Conservation (phyloP, 2,797 vertebrate genomes). For the Sebastes alutus region DNA sequence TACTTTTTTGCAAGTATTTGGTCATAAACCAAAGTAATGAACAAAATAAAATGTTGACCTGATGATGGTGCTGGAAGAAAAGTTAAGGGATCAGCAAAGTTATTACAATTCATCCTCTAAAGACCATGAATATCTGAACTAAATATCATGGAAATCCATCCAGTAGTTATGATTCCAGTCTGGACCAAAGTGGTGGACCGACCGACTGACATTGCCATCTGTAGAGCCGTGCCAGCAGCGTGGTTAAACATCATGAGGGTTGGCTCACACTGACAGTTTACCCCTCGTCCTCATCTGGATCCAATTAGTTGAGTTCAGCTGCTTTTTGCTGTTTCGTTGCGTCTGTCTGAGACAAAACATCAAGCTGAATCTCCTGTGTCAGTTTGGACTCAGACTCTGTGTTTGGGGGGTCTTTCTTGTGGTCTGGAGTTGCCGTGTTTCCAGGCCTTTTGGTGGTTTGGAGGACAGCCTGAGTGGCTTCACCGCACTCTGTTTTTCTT, state of each 20-base stretch:
- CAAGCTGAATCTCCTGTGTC: slow-evolving; percentile 46
- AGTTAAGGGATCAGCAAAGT: background rate
- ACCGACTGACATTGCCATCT: background rate
- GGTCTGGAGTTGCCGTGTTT: slow-evolving; percentile 44
- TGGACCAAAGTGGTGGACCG: background rate
- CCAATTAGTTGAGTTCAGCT: slow-evolving; percentile 44
- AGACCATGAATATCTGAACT: background rate
- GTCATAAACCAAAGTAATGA: background rate
- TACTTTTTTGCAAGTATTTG: background rate
- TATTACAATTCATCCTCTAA: background rate
- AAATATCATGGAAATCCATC: background rate
- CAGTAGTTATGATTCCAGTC: background rate
- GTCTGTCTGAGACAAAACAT: slow-evolving; percentile 58
- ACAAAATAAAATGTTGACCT: background rate
- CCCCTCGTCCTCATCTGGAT: slow-evolving; percentile 62
- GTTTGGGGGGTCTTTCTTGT: slow-evolving; percentile 74
- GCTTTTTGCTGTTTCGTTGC: slow-evolving; percentile 35
- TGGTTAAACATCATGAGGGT: background rate
- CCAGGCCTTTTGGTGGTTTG: slow-evolving; percentile 65
- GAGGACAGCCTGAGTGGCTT: slow-evolving; percentile 66
- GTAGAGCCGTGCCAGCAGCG: background rate
- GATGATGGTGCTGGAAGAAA: background rate
- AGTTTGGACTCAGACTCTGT: slow-evolving; percentile 41
- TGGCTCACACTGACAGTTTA: background rate
- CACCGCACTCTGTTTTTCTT: slow-evolving; percentile 72